Base-by-base conservation (phyloP, 2,888 invertebrate species). In the Chrysina gloriosa region DNA sequence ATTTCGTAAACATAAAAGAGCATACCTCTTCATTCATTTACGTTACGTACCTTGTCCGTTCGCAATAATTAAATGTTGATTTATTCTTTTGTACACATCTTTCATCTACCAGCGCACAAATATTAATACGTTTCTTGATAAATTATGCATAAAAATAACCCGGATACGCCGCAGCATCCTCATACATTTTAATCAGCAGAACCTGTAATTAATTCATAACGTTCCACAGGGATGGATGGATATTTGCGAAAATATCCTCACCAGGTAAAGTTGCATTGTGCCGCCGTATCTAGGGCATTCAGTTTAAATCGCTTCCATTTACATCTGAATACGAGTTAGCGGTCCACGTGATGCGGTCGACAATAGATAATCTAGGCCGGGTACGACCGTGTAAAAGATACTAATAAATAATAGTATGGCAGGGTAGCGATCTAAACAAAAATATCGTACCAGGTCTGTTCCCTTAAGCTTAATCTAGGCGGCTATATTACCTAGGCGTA, bases 301-400 rank as follows among this genome's bases (percentile, higher is more conserved):
- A 72, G 65, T 73, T 75, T 73, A 68, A 74, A 76, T 74, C 71
- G 72, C 65, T 50, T 70, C 65, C 65, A 71, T 76, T 76, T 76
- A 73, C 76, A 76, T 76, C 70, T 75, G 71, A 76, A 75, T 68
- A 69, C 65, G 71, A 75, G 73, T 73, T 74, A 65, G 74, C 75
- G 71, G 73, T 71, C 72, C 75, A 70, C 70, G 72, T 73, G 69
- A 71, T 72, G 65, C 69, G 61, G 70, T 69, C 72, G 72, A 76
- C 75, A 76, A 75, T 75, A 67, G 67, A 67, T 73, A 70, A 74
- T 76, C 75, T 73, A 69, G 70, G 70, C 70, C 71, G 68, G 74
- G 58, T 58, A 58, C 39, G 42, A 69, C 48, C 63, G 21, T 71
- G 69, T 70, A 63, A 73, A 74, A 73, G 73, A 73, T 71, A 69